Evolutionary conservation across 1,140 invertebrate species (phyloP), one percentile per base, ranked within the genome.

Genomic region (Cotesia chilonis): DNA sequence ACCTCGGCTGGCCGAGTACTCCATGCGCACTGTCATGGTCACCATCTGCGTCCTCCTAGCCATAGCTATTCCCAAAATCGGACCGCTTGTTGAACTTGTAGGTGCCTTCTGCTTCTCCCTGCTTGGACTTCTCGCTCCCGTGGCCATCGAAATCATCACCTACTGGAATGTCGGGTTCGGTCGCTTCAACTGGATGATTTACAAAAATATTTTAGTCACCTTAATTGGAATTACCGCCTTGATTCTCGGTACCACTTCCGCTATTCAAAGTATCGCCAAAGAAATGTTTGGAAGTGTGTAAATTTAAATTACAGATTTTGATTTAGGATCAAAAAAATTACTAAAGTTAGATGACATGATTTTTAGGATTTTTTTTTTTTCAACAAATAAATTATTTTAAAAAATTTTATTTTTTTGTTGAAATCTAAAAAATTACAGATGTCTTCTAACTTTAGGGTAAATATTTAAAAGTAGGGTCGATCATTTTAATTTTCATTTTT

Each of bases 41-140:
- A 75, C 86, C 20, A 80, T 89, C 10, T 88, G 90, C 79, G 10
- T 95, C 78, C 81, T 90, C 35, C 82, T 97, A 59, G 96, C 96
- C 7, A 89, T 94, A 7, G 90, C 92, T 5, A 92, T 98, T 52
- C 95, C 95, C 0, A 91, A 92, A 60, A 93, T 98, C 69, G 93
- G 92, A 28, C 91, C 96, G 0, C 92, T 98, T 80, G 96, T 98
- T 79, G 93, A 94, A 12, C 88, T 98, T 28, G 96, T 99, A 75
- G 98, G 98, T 71, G 96, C 98, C 6, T 92, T 98, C 79, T 96
- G 95, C 79, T 97, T 97, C 81, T 96, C 95, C 14, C 92, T 97
- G 75, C 89, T 99, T 9, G 96, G 97, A 17, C 90, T 99, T 3
- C 92, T 99, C 14, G 92, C 96, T 71, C 98, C 98, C 5, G 94